These are phyloP conservation scores for Nemotelus nigrinus DNA, from an alignment of 2,888 invertebrate genomes.

Conservation along the genomic window DNA sequence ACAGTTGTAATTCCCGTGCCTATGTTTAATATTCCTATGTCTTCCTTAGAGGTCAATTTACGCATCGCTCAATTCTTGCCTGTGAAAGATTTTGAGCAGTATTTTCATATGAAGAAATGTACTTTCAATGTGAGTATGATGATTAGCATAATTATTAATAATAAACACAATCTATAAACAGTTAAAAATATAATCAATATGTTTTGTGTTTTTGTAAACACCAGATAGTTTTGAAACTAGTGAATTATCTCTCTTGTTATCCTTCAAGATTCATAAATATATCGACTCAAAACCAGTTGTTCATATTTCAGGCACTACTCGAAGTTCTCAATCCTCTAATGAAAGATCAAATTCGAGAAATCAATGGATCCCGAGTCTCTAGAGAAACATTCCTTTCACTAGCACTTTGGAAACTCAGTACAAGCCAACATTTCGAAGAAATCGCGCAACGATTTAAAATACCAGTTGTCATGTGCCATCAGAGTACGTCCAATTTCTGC, in stretches of 20 bases:
- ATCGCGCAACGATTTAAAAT: slow-evolving; percentile 61
- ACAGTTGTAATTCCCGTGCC: background rate
- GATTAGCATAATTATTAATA: too few species aligned
- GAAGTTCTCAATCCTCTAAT: slow-evolving; percentile 41
- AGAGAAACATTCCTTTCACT: slow-evolving; percentile 60
- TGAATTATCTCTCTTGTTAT: too few species aligned
- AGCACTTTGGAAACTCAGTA: slow-evolving; percentile 61
- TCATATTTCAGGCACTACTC: slow-evolving; percentile 36
- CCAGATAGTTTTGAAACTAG: too few species aligned
- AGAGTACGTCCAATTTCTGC: slow-evolving; percentile 61
- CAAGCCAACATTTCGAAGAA: slow-evolving; percentile 63
- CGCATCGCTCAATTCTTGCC: slow-evolving; percentile 24
- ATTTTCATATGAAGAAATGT: slow-evolving; percentile 45
- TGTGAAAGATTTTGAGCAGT: slow-evolving; percentile 38
- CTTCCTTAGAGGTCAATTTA: slow-evolving; percentile 36
- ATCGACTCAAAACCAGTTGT: background rate
- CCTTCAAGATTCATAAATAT: too few species aligned
- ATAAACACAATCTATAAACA: too few species aligned
- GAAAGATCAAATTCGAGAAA: slow-evolving; percentile 39
- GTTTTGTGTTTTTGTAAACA: too few species aligned
- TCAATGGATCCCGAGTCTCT: slow-evolving; percentile 53
- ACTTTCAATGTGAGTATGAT: slow-evolving; percentile 42
- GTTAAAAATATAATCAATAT: too few species aligned
- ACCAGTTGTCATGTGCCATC: slow-evolving; percentile 58
- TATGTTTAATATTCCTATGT: background rate